Percentiles rank a stretch among this genome's conserved stretches.
Conservation (phyloP, 92 coral and sea anemone genomes). For the Heteractis magnifica region DNA sequence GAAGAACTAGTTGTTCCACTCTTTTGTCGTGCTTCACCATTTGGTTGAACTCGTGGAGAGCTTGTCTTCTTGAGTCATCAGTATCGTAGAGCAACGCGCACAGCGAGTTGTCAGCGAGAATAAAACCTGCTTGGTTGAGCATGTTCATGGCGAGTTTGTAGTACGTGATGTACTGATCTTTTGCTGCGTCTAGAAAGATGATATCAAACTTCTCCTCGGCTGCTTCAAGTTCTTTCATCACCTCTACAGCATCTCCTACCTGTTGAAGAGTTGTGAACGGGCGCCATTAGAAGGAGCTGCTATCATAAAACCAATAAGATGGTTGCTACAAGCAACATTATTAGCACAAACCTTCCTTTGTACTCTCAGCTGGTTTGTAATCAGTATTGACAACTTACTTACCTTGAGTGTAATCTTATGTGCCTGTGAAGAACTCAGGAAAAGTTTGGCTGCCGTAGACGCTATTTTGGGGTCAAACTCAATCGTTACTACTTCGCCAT, state of each 20-base stretch:
- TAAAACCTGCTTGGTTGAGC: slow-evolving; percentile 41
- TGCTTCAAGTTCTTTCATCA: slow-evolving; percentile 23
- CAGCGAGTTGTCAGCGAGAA: slow-evolving; percentile 40
- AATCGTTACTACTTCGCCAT: slow-evolving; percentile 50
- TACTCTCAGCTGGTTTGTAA: too few species aligned
- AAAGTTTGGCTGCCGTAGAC: slow-evolving; percentile 36
- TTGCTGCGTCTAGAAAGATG: slow-evolving; percentile 43
- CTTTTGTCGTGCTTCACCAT: slow-evolving; percentile 38
- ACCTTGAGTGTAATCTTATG: slow-evolving; percentile 45
- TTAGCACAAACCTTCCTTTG: too few species aligned
- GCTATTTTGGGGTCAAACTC: slow-evolving; percentile 50
- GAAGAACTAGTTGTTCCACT: slow-evolving; percentile 45
- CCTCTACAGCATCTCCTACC: slow-evolving; percentile 45
- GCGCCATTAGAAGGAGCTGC: too few species aligned
- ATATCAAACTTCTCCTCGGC: slow-evolving; percentile 36
- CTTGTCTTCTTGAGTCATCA: slow-evolving; percentile 39
- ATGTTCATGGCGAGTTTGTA: slow-evolving; percentile 34
- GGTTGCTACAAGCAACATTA: too few species aligned
- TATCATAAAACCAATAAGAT: too few species aligned
- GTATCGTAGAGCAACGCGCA: slow-evolving; percentile 44
- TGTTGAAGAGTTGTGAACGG: background rate
- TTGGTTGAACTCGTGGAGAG: slow-evolving; percentile 43
- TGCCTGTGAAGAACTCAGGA: slow-evolving; percentile 29
- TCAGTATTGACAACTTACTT: background rate
- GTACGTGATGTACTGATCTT: slow-evolving; percentile 42